Base-by-base conservation (phyloP, 2,797 vertebrate genomes). In the Psittacula derbiana region DNA sequence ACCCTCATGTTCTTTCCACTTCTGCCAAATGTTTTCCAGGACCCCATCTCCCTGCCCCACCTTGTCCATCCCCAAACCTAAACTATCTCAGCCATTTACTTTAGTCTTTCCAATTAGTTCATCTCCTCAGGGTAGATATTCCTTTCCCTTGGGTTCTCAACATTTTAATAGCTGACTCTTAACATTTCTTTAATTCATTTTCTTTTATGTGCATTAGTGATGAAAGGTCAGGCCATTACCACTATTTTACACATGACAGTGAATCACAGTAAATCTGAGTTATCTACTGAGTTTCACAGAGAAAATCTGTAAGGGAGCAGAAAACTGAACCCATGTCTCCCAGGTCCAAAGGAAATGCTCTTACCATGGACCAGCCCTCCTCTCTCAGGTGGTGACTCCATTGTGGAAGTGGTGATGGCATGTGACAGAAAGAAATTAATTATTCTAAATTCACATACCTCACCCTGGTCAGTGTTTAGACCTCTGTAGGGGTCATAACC, bases 1-100 rank as follows among this genome's bases (percentile, higher is more conserved):
- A 79, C 28, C 38, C 36, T 75, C 36, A 0, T 23, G 40, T 80
- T 86, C 21, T 10, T 88, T 88, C 66, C 5, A 12, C 4, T 2
- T 52, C 73, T 79, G 38, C 38, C 86, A 86, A 84, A 86, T 12
- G 18, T 46, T 66, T 91, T 78, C 73, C 73, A 84, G 73, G 65
- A 57, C 6, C 23, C 58, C 33, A 71, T 49, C 49, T 88, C 53
- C 61, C 62, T 49, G 33, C 41, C 46, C 66, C 62, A 83, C 80
- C 58, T 73, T 80, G 58, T 62, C 88, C 60, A 93, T 71, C 70
- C 67, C 30, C 74, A 79, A 80, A 86, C 21, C 43, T 73, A 20
- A 90, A 86, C 83, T 75, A 65, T 55, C 66, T 93, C 92, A 92
- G 93, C 78, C 73, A 44, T 76, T 86, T 84, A 58, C 71, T 87